These are phyloP conservation scores for Lasioglossum calceatum DNA, from an alignment of 2,888 invertebrate genomes.

Conservation along the genomic window DNA sequence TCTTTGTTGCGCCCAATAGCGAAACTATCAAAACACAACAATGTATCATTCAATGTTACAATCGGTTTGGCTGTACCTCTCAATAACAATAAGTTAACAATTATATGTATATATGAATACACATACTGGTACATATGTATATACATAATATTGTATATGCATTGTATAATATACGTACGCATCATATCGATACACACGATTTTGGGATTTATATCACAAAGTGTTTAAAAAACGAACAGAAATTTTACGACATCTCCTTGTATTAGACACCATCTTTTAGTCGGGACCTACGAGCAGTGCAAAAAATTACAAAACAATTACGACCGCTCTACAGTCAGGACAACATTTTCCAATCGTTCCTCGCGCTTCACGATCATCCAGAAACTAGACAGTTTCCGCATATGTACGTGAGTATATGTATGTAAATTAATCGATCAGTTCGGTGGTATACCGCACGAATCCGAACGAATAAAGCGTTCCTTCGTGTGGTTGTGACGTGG, in stretches of 20 bases:
- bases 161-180: constrained; percentile 12
- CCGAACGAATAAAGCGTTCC: constrained; percentile 23
- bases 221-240: constrained; percentile 32
- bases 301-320: constrained; percentile 34
- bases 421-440: not conserved
- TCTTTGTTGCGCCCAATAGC: constrained; percentile 76
- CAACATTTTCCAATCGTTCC: not conserved
- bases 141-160: constrained; percentile 11
- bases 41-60: constrained; percentile 82
- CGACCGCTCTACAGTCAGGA: constrained; percentile 11
- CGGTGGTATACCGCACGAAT: not conserved
- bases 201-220: constrained; percentile 39
- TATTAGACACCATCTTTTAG: constrained; percentile 23
- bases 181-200: not conserved
- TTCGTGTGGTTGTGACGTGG: not conserved
- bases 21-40: constrained; percentile 82
- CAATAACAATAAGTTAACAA: constrained; percentile 39
- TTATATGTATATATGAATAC: constrained; percentile 19
- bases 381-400: not conserved
- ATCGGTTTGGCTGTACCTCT: constrained; percentile 75
- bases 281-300: constrained; percentile 23
- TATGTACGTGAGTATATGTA: not conserved
- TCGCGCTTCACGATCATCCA: not conserved
- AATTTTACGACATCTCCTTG: constrained; percentile 22
- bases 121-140: constrained; percentile 8